A percentile compares a stretch with the other conserved stretches of the same genome.
phyloP scores from a whole-genome alignment of 1,140 invertebrate genomes.

The Lysiphlebus fabarum region DNA sequence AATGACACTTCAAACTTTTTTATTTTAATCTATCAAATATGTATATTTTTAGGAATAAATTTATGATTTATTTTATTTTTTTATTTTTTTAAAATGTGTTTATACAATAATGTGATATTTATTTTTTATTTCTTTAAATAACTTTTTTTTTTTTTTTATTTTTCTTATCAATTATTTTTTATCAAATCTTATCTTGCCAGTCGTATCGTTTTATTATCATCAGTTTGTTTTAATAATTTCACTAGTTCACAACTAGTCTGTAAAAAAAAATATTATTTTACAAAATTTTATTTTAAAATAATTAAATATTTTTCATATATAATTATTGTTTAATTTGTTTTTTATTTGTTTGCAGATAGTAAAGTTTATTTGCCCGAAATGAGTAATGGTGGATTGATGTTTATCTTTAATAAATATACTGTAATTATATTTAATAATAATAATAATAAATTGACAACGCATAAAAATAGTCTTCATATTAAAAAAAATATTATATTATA shows the following conservation, averaged over 20 bases:
- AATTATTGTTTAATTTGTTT: slow-evolving; percentile 15
- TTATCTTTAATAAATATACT: slow-evolving; percentile 31
- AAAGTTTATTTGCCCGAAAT: slow-evolving; percentile 36
- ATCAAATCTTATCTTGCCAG: not conserved
- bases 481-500: slow-evolving; percentile 27
- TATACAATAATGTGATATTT: too few relatives aligned
- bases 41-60: too few relatives aligned
- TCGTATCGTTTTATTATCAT: not conserved
- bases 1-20: too few relatives aligned
- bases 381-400: slow-evolving; percentile 33
- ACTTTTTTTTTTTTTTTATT: not conserved
- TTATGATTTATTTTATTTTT: too few relatives aligned
- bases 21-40: too few relatives aligned
- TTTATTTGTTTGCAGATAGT: slow-evolving; percentile 26
- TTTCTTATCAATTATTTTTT: not conserved
- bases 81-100: too few relatives aligned
- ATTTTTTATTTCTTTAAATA: too few relatives aligned
- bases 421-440: slow-evolving; percentile 28
- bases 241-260: too few relatives aligned
- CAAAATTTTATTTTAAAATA: too few relatives aligned
- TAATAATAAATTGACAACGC: slow-evolving; percentile 27
- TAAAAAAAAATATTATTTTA: too few relatives aligned
- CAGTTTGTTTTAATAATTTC: too few relatives aligned
- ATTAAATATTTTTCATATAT: too few relatives aligned
- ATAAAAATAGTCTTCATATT: slow-evolving; percentile 37